Percentiles rank a stretch among this genome's conserved stretches.
Evolutionary conservation across 2,888 invertebrate genomes (phyloP).

Genomic region (Athetis lepigone): DNA sequence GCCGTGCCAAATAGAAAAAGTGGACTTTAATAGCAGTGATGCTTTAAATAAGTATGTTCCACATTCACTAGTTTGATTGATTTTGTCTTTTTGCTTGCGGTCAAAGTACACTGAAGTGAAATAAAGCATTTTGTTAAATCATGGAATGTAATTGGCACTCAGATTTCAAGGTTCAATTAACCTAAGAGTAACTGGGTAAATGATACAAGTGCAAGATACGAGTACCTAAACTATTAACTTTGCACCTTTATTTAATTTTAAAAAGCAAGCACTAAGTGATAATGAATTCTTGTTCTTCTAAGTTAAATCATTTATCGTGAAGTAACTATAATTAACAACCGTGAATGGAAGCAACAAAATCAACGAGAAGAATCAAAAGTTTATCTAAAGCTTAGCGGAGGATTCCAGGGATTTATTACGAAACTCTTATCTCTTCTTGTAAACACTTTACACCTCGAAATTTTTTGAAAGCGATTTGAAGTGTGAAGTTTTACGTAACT

Average conservation of each 20-base stretch:
- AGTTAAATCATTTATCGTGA: conserved; percentile 1
- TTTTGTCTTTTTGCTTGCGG: conserved; percentile 30
- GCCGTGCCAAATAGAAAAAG: conserved; percentile 82
- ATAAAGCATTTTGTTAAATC: conserved; percentile 30
- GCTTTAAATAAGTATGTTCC: conserved; percentile 42
- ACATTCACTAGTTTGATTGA: conserved; percentile 57
- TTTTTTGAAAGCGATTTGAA: conserved; percentile 64
- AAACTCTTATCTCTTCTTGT: conserved; percentile 63
- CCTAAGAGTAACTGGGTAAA: conserved; percentile 19
- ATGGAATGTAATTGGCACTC: conserved; percentile 34
- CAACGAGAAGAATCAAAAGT: conserved; percentile 49
- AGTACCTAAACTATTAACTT: background rate
- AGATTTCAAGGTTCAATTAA: conserved; percentile 34
- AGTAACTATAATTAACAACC: conserved; percentile 20
- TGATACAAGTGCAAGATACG: conserved; percentile 38
- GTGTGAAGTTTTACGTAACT: conserved; percentile 64
- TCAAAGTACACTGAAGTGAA: conserved; percentile 7
- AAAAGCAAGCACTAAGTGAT: background rate
- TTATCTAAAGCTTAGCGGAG: conserved; percentile 46
- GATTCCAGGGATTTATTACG: conserved; percentile 59
- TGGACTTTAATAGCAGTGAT: conserved; percentile 75
- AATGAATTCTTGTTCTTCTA: background rate
- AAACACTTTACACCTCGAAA: conserved; percentile 70
- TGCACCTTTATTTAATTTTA: background rate
- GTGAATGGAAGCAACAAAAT: conserved; percentile 39